phyloP scores from a whole-genome alignment of 1,140 invertebrate genomes.

The Drosophila seguyi region DNA sequence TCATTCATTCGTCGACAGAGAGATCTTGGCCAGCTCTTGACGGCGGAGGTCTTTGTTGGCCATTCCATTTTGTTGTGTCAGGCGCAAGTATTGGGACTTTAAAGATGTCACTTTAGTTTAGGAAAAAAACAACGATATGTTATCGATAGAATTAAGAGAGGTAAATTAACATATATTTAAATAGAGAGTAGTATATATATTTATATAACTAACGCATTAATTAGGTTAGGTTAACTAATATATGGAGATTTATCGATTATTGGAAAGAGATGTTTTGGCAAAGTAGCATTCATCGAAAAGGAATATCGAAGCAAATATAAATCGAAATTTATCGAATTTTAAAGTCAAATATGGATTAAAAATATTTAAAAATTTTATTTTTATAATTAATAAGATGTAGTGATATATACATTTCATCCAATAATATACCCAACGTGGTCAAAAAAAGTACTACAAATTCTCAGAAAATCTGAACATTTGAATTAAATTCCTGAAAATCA shows the following conservation, averaged over 20 bases:
- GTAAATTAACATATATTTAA: neutral
- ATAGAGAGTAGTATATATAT: neutral
- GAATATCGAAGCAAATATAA: too few relatives aligned
- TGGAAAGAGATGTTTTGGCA: too few relatives aligned
- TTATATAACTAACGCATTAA: neutral
- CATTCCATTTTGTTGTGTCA: neutral
- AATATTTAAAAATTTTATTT: too few relatives aligned
- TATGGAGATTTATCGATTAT: neutral
- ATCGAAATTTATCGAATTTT: too few relatives aligned
- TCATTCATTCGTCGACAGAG: neutral
- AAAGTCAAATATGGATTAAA: too few relatives aligned
- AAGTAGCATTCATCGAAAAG: neutral
- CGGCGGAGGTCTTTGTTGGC: neutral
- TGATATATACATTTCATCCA: neutral
- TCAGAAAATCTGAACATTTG: neutral
- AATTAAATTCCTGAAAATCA: neutral
- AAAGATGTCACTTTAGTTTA: neutral
- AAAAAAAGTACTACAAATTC: neutral
- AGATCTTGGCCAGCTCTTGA: constrained; percentile 8
- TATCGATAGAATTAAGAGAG: neutral
- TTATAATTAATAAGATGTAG: too few relatives aligned
- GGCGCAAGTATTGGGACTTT: neutral
- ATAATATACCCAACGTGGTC: neutral
- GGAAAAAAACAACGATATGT: neutral
- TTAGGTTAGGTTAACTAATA: neutral